These are phyloP conservation scores for Platichthys stellatus DNA, from an alignment of 2,113 vertebrate genomes.

Conservation along the genomic window DNA sequence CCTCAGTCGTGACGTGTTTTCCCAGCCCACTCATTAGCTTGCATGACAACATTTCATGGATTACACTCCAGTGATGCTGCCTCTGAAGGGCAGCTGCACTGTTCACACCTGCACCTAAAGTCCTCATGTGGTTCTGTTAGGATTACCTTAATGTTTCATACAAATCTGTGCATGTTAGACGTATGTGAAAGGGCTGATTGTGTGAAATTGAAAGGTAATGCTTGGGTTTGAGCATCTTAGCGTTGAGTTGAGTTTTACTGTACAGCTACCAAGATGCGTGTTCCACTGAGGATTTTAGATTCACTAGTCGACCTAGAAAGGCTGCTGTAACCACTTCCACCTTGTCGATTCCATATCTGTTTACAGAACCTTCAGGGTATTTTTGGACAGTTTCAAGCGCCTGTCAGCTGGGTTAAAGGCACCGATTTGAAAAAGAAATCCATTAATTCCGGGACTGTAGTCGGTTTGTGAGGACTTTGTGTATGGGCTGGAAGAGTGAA, in stretches of 20 bases:
- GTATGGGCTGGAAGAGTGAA: conserved; percentile 4
- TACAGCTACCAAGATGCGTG: not conserved
- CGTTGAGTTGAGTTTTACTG: too few species aligned
- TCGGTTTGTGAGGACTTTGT: conserved; percentile 19
- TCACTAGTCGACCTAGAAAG: conserved; percentile 1
- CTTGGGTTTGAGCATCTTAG: not conserved
- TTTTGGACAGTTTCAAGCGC: conserved; percentile 25
- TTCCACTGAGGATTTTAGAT: conserved; percentile 23
- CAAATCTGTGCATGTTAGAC: conserved; percentile 12
- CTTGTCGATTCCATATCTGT: conserved; percentile 37
- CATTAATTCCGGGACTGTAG: conserved; percentile 27
- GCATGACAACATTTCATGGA: conserved; percentile 36
- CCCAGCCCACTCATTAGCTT: conserved; percentile 9
- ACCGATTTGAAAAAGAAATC: not conserved
- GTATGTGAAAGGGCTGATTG: not conserved
- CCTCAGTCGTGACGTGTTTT: conserved; percentile 15
- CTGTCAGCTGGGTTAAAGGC: not conserved
- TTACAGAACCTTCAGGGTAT: conserved; percentile 55
- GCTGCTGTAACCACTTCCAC: conserved; percentile 19
- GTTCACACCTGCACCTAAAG: conserved; percentile 1
- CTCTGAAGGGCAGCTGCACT: conserved; percentile 3
- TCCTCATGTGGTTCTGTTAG: not conserved
- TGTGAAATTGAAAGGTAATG: conserved; percentile 2
- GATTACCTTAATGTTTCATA: conserved; percentile 19
- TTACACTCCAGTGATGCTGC: not conserved